Evolutionary conservation across 64 coral and sea anemone species (phyloP).

Genomic region (Exaiptasia diaphana): DNA sequence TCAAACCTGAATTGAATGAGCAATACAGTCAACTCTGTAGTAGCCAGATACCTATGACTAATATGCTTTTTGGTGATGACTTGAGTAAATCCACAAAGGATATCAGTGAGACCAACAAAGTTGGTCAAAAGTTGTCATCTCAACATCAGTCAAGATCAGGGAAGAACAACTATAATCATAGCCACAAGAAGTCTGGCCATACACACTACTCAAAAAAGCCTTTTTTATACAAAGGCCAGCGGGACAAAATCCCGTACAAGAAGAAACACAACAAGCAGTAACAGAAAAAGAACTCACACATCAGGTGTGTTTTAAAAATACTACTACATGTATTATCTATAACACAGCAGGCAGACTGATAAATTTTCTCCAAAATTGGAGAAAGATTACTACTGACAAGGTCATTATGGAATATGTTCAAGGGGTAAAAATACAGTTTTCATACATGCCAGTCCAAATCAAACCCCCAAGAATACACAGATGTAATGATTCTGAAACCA

Average conservation of each 20-base stretch:
- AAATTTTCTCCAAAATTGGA: neutral
- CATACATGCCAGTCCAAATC: neutral
- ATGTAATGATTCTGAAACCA: neutral
- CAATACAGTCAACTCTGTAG: slow-evolving; percentile 39
- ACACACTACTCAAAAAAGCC: neutral
- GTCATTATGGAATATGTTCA: neutral
- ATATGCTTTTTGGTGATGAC: slow-evolving; percentile 39
- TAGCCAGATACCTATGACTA: slow-evolving; percentile 31
- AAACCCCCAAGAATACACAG: neutral
- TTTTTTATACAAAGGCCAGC: neutral
- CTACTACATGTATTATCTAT: neutral
- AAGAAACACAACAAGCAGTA: neutral
- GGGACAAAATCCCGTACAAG: neutral
- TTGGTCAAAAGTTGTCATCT: slow-evolving; percentile 5
- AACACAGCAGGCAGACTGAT: neutral
- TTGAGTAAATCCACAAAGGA: slow-evolving; percentile 13
- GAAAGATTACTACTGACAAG: neutral
- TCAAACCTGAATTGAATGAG: slow-evolving; percentile 31
- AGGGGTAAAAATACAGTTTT: neutral
- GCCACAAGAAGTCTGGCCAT: neutral
- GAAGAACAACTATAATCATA: neutral
- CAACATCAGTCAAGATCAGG: neutral
- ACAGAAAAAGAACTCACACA: neutral
- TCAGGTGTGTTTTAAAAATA: neutral
- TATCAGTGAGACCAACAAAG: slow-evolving; percentile 36